These are phyloP conservation scores for Agapetus fuscipes DNA, from an alignment of 2,888 invertebrate genomes.

Conservation along the genomic window DNA sequence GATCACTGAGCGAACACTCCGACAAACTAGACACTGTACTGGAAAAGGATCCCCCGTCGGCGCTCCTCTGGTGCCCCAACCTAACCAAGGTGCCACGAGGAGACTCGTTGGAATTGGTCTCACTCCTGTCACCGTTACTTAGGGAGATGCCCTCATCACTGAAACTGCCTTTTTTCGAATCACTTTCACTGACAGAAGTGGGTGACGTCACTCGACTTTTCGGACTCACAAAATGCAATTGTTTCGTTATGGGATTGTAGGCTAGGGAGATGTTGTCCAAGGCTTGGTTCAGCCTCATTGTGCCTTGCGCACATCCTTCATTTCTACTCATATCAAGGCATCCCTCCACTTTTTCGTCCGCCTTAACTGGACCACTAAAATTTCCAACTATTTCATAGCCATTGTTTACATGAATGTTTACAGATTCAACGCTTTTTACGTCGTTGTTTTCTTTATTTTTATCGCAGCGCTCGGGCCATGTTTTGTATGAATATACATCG, in stretches of 20 bases:
- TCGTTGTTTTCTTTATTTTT: conserved; percentile 11
- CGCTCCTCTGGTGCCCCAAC: conserved; percentile 44
- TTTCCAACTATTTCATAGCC: too few relatives aligned
- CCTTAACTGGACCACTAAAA: conserved; percentile 1
- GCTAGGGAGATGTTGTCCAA: conserved; percentile 64
- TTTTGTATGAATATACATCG: conserved; percentile 14
- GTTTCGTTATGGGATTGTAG: conserved; percentile 65
- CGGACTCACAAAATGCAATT: conserved; percentile 48
- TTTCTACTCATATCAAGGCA: conserved; percentile 19
- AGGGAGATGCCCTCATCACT: conserved; percentile 45
- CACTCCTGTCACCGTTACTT: conserved; percentile 43
- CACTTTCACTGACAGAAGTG: conserved; percentile 28
- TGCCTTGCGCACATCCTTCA: conserved; percentile 39
- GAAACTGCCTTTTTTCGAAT: conserved; percentile 43
- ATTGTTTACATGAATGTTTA: conserved; percentile 17
- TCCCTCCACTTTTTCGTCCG: conserved; percentile 7
- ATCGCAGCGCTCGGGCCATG: conserved; percentile 17
- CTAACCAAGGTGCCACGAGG: conserved; percentile 43
- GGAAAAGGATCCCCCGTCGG: conserved; percentile 54
- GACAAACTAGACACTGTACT: conserved; percentile 63
- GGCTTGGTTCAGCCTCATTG: conserved; percentile 56
- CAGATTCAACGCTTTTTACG: conserved; percentile 9
- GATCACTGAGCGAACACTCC: conserved; percentile 53
- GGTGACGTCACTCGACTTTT: conserved; percentile 6
- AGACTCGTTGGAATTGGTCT: conserved; percentile 37